Evolutionary conservation across 2,797 vertebrate species (phyloP).

Genomic region (Neostethus bicornis): DNA sequence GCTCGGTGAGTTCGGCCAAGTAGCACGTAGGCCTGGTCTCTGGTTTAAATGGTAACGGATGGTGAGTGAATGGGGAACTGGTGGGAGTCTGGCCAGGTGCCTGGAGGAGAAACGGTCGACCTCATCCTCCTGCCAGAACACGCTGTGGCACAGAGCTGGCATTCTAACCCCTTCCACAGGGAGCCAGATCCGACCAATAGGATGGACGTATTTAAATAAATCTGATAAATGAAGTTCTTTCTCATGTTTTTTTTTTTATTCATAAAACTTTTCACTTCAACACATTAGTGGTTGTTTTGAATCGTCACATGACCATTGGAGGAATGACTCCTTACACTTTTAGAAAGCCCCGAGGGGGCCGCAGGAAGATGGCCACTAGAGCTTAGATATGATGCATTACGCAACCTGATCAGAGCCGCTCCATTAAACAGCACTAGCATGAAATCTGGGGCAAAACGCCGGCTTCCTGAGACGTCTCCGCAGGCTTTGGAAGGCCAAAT

Average conservation of each 20-base stretch:
- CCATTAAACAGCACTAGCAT: conserved; percentile 72
- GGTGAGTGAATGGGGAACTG: conserved; percentile 65
- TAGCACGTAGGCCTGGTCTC: conserved; percentile 42
- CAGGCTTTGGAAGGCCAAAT: conserved; percentile 54
- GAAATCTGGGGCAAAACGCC: conserved; percentile 71
- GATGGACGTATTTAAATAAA: no score
- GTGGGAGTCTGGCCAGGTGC: conserved; percentile 64
- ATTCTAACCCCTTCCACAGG: conserved; percentile 43
- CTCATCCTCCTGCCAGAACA: conserved; percentile 54
- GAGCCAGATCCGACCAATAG: conserved; percentile 7
- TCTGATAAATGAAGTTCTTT: conserved; percentile 2
- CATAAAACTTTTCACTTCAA: no score
- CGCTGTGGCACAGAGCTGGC: conserved; percentile 59
- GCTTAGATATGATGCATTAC: conserved; percentile 66
- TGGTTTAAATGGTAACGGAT: conserved; percentile 66
- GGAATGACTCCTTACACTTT: conserved; percentile 27
- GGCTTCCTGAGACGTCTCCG: conserved; percentile 66
- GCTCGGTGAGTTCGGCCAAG: conserved; percentile 46
- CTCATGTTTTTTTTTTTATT: not conserved
- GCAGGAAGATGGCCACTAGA: conserved; percentile 48
- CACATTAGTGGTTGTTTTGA: not conserved
- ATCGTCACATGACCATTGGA: not conserved
- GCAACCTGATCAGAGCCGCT: conserved; percentile 65
- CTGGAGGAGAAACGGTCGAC: conserved; percentile 53
- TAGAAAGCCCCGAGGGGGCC: conserved; percentile 30